These are phyloP conservation scores for Urechis unicinctus DNA, from an alignment of 2,888 invertebrate species.

Conservation along the genomic window DNA sequence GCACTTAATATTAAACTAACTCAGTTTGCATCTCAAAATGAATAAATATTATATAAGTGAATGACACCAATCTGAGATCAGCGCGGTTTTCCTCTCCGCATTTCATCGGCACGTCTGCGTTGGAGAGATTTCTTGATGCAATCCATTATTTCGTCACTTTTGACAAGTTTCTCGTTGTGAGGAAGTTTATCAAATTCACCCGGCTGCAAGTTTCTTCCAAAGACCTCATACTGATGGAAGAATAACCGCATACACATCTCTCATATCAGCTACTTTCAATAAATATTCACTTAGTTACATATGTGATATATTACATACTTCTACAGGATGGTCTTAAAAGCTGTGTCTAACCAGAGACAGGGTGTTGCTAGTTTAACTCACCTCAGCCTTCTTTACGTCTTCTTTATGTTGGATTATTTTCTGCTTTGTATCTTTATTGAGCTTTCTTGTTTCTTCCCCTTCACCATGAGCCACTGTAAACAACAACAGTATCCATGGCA, in stretches of 20 bases:
- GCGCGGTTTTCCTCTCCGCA: too few species aligned
- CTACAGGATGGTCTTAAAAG: too few species aligned
- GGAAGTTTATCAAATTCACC: conserved; percentile 40
- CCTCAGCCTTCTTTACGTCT: conserved; percentile 23
- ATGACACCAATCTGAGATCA: too few species aligned
- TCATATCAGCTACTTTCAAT: not conserved
- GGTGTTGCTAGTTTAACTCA: too few species aligned
- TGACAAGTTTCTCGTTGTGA: conserved; percentile 4
- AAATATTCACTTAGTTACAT: too few species aligned
- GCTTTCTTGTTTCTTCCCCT: conserved; percentile 10
- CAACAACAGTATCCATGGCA: not conserved
- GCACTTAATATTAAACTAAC: too few species aligned
- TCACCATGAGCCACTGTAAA: conserved; percentile 19
- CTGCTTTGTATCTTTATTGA: conserved; percentile 15
- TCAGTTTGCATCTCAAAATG: too few species aligned
- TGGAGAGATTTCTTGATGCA: conserved; percentile 6
- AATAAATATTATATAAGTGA: too few species aligned
- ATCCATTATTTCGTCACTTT: conserved; percentile 12
- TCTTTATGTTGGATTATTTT: conserved; percentile 16
- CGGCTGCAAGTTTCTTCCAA: conserved; percentile 36
- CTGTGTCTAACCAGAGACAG: too few species aligned
- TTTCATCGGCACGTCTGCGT: not conserved
- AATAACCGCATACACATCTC: not conserved
- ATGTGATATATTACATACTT: too few species aligned
- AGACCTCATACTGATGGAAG: conserved; percentile 32